phyloP scores from a whole-genome alignment of 2,113 vertebrate genomes.

The Martes martes region DNA sequence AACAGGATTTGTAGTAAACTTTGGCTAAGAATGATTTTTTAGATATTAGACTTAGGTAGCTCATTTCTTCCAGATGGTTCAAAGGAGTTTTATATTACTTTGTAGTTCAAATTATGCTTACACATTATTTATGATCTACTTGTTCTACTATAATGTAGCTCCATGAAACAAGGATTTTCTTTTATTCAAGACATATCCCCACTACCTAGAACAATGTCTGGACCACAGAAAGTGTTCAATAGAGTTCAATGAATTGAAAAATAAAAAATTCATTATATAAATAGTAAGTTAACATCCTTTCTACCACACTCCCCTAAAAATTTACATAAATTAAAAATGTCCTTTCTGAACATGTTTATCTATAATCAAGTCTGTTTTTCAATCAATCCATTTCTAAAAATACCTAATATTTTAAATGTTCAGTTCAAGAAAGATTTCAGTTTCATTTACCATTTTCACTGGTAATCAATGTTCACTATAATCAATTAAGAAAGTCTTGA shows the following conservation, averaged over 20 bases:
- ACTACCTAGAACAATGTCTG: background rate
- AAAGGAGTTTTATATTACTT: background rate
- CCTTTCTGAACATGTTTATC: background rate
- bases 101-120: background rate
- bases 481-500: constrained; percentile 18
- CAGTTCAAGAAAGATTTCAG: constrained; percentile 22
- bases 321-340: constrained; percentile 10
- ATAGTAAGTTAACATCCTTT: background rate
- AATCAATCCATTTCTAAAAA: background rate
- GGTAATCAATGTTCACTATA: background rate
- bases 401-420: background rate
- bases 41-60: background rate
- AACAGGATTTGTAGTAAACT: background rate
- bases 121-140: background rate
- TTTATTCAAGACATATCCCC: background rate
- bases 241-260: background rate
- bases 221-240: background rate
- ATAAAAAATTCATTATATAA: constrained; percentile 11
- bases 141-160: background rate
- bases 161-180: background rate
- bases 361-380: background rate
- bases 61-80: background rate
- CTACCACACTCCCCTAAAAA: background rate
- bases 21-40: constrained; percentile 15
- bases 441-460: background rate